Conservation (phyloP, 2,888 invertebrate species). For the Drosophila mimetica region DNA sequence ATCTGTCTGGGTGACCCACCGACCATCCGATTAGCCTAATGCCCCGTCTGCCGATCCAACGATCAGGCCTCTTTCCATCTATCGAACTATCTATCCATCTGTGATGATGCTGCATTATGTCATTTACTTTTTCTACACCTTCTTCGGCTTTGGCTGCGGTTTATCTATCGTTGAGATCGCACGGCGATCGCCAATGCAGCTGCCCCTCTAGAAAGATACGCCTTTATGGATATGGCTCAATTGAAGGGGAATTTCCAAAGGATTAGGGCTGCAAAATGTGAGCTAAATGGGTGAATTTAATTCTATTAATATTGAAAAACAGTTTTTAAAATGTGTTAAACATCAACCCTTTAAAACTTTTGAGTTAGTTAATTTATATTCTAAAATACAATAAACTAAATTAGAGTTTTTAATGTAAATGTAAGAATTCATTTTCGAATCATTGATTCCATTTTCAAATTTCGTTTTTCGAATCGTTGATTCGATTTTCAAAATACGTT, state of each 20-base stretch:
- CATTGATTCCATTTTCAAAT: too few relatives aligned
- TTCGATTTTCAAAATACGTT: too few relatives aligned
- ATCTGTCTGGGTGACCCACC: conserved; percentile 31
- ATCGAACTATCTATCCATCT: conserved; percentile 10
- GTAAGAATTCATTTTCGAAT: too few relatives aligned
- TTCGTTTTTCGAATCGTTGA: too few relatives aligned
- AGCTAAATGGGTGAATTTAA: too few relatives aligned
- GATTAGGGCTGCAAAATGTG: conserved; percentile 16
- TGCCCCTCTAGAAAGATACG: conserved; percentile 42
- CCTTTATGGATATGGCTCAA: conserved; percentile 26
- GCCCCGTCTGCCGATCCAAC: conserved; percentile 46
- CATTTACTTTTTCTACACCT: conserved; percentile 75
- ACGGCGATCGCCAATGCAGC: conserved; percentile 51
- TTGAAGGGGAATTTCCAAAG: conserved; percentile 1
- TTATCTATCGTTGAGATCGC: conserved; percentile 59
- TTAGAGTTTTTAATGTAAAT: too few relatives aligned
- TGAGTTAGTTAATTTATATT: too few relatives aligned
- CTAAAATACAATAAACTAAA: too few relatives aligned
- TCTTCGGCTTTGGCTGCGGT: conserved; percentile 17
- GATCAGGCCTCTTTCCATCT: conserved; percentile 10
- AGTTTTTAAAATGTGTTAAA: too few relatives aligned
- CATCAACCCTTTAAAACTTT: too few relatives aligned
- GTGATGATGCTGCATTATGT: conserved; percentile 76
- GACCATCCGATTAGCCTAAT: conserved; percentile 80
- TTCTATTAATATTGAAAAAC: too few relatives aligned